These are phyloP conservation scores for Lutraria rhynchaena DNA, from an alignment of 1,140 invertebrate species.

Conservation along the genomic window DNA sequence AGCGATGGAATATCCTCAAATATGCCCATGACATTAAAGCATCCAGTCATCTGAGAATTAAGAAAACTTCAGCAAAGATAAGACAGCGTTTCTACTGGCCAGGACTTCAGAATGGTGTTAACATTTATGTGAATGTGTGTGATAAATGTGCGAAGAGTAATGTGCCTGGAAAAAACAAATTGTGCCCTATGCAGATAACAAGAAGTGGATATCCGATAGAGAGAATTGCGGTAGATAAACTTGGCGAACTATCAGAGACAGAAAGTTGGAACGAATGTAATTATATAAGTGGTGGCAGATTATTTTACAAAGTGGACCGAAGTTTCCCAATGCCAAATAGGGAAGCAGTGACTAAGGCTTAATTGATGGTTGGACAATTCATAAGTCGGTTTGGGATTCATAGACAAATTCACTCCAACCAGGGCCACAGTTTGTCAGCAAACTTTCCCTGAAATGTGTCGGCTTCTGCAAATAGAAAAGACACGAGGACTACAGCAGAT, in stretches of 20 bases:
- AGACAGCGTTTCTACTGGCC: slow-evolving; percentile 54
- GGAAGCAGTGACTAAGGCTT: slow-evolving; percentile 73
- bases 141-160: slow-evolving; percentile 45
- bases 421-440: slow-evolving; percentile 70
- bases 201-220: slow-evolving; percentile 49
- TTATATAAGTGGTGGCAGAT: slow-evolving; percentile 70
- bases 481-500: slow-evolving; percentile 57
- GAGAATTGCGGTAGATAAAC: slow-evolving; percentile 51
- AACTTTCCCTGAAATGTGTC: slow-evolving; percentile 57
- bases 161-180: not conserved
- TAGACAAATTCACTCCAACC: slow-evolving; percentile 75
- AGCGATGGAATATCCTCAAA: slow-evolving; percentile 1
- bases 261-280: slow-evolving; percentile 63
- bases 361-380: slow-evolving; percentile 75
- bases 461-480: slow-evolving; percentile 56
- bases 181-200: slow-evolving; percentile 13
- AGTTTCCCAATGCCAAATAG: slow-evolving; percentile 64
- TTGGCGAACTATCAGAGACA: slow-evolving; percentile 34
- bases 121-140: slow-evolving; percentile 15
- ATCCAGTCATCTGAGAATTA: slow-evolving; percentile 23
- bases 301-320: slow-evolving; percentile 72
- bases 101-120: slow-evolving; percentile 34
- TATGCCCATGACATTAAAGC: slow-evolving; percentile 2
- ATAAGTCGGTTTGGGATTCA: slow-evolving; percentile 79
- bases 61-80: too few relatives aligned